Evolutionary conservation across 2,888 invertebrate species (phyloP).

Genomic region (Dione vanillae): DNA sequence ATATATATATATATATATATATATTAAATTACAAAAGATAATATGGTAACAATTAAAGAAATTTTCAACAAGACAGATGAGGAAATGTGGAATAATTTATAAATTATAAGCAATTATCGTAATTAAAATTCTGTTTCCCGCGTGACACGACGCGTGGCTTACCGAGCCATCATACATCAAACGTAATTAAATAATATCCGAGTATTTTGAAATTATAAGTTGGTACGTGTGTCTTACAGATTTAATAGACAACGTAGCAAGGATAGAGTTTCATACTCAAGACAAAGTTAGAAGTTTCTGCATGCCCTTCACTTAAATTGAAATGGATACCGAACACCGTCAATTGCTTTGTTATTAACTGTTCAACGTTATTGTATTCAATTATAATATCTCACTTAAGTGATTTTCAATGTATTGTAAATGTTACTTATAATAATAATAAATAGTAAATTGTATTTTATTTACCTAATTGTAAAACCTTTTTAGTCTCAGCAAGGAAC

Average conservation of each 20-base stretch:
- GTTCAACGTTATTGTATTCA: constrained; percentile 57
- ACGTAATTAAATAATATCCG: constrained; percentile 47
- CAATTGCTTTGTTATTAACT: constrained; percentile 70
- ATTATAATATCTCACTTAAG: constrained; percentile 5
- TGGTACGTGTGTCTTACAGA: constrained; percentile 60
- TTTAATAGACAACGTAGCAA: constrained; percentile 77
- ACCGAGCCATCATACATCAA: constrained; percentile 39
- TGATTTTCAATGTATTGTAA: background rate
- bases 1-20: background rate
- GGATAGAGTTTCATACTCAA: constrained; percentile 77
- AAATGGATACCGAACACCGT: constrained; percentile 76
- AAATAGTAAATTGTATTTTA: background rate
- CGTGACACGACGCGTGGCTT: constrained; percentile 39
- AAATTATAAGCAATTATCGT: constrained; percentile 30
- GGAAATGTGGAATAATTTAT: constrained; percentile 21
- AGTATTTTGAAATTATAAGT: constrained; percentile 51
- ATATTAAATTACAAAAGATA: background rate
- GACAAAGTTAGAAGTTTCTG: constrained; percentile 73
- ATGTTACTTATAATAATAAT: background rate
- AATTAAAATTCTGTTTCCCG: constrained; percentile 35
- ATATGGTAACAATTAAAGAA: background rate
- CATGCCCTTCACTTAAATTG: constrained; percentile 77
- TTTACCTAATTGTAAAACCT: background rate
- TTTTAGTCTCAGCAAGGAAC: no score
- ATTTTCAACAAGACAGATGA: constrained; percentile 5